A percentile compares a stretch with the other conserved stretches of the same genome.
These are phyloP conservation scores for Gadus chalcogrammus DNA, from an alignment of 2,113 vertebrate genomes.

Conservation along the genomic window DNA sequence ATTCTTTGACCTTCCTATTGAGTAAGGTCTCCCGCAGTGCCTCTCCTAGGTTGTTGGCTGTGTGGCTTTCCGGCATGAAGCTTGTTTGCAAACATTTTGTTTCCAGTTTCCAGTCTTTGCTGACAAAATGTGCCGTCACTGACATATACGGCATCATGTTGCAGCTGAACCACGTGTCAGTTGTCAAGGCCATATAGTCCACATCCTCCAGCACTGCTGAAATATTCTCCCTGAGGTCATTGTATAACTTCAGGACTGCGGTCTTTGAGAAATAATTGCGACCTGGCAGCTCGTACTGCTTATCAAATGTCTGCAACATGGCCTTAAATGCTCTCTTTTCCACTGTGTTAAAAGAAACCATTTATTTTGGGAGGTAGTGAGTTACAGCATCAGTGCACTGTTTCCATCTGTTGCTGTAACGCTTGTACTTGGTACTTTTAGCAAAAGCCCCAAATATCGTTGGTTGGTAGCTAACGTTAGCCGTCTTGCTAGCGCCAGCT, in stretches of 20 bases:
- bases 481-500: not conserved
- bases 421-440: not conserved
- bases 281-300: constrained; percentile 6
- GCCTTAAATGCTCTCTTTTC: constrained; percentile 13
- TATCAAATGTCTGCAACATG: constrained; percentile 8
- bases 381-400: constrained; percentile 20
- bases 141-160: constrained; percentile 16
- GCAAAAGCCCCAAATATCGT: not conserved
- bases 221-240: constrained; percentile 1
- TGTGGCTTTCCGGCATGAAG: not conserved
- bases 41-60: not conserved
- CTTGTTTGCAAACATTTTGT: not conserved
- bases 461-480: not conserved
- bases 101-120: constrained; percentile 6
- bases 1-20: not conserved
- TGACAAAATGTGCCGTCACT: constrained; percentile 9
- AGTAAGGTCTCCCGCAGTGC: no score
- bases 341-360: constrained; percentile 14
- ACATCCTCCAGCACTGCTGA: constrained; percentile 1
- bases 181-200: constrained; percentile 11
- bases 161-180: constrained; percentile 14
- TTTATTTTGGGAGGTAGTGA: constrained; percentile 14
- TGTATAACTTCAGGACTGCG: constrained; percentile 1
- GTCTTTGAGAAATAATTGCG: constrained; percentile 16
- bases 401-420: constrained; percentile 6